Evolutionary conservation across 2,113 vertebrate genomes (phyloP).

Genomic region (Sinosuthora webbiana): DNA sequence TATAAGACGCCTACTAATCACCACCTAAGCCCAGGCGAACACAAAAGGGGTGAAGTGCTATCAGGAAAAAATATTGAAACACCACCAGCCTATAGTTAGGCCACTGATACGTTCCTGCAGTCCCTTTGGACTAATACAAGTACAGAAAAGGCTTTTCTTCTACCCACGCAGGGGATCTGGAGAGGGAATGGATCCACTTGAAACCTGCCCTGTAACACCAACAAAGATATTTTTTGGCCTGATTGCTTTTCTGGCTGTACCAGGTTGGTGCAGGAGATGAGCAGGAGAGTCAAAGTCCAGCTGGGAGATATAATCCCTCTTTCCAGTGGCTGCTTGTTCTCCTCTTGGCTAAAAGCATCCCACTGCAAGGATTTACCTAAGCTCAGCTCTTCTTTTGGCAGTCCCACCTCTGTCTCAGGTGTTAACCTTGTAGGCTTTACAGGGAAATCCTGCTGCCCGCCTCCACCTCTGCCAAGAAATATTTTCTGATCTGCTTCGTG

Average conservation of each 20-base stretch:
- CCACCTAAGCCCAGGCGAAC: neutral
- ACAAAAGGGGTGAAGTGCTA: neutral
- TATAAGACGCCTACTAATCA: neutral
- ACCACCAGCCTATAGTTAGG: neutral
- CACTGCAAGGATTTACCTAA: neutral
- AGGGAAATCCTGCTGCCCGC: neutral
- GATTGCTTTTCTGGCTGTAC: neutral
- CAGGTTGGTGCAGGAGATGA: neutral
- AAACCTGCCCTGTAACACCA: neutral
- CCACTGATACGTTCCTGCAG: neutral
- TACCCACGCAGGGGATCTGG: neutral
- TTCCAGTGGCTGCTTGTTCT: neutral
- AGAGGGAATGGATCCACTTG: neutral
- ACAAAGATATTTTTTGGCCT: neutral
- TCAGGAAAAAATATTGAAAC: neutral
- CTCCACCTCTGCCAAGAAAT: neutral
- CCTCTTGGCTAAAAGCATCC: neutral
- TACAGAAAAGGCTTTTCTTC: neutral
- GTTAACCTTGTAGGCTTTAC: neutral
- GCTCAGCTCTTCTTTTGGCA: neutral
- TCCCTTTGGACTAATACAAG: neutral
- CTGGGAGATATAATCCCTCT: neutral
- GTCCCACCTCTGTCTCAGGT: neutral
- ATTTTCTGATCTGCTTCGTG: neutral
- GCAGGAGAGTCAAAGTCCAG: neutral